Percentiles rank a stretch among this genome's conserved stretches.
Conservation (phyloP, 2,797 vertebrate genomes). For the Syncerus caffer region DNA sequence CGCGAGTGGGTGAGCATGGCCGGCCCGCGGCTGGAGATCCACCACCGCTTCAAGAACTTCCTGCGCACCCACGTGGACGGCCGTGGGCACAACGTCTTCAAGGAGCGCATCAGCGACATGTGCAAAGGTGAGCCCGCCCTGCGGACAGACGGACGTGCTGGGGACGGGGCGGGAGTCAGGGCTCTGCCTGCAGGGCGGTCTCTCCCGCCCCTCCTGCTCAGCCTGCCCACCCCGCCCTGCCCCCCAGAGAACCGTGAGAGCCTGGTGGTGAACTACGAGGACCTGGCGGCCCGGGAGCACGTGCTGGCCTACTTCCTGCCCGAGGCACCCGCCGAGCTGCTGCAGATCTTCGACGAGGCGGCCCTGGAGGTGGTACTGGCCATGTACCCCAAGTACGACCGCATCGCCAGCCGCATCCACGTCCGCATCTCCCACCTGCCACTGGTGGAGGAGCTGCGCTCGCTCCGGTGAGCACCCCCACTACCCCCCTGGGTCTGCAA, state of each 20-base stretch:
- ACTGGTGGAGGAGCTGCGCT: conserved; percentile 95
- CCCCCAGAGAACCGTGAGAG: conserved; percentile 83
- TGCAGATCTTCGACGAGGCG: conserved; percentile 97
- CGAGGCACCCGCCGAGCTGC: conserved; percentile 95
- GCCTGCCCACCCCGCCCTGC: fast-evolving
- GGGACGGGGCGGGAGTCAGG: neutral
- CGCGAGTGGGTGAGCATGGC: conserved; percentile 98
- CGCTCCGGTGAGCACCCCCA: conserved; percentile 86
- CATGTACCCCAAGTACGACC: conserved; percentile 98
- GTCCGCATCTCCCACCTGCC: conserved; percentile 96
- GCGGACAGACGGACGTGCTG: fast-evolving
- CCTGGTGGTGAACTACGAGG: conserved; percentile 96
- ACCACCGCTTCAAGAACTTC: conserved; percentile 99
- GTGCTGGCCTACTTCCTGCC: conserved; percentile 97
- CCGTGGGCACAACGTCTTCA: conserved; percentile 97
- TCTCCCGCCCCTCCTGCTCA: neutral
- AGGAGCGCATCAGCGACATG: conserved; percentile 99
- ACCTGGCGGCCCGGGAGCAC: conserved; percentile 94
- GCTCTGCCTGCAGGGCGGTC: no score
- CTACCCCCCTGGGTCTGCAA: no score
- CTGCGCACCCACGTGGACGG: conserved; percentile 96
- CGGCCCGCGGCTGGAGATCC: conserved; percentile 95
- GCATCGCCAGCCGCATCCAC: conserved; percentile 95
- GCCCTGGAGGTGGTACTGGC: conserved; percentile 96
- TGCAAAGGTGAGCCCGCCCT: conserved; percentile 90